Conservation (phyloP, 2,113 vertebrate genomes). For the Ammospiza caudacuta region DNA sequence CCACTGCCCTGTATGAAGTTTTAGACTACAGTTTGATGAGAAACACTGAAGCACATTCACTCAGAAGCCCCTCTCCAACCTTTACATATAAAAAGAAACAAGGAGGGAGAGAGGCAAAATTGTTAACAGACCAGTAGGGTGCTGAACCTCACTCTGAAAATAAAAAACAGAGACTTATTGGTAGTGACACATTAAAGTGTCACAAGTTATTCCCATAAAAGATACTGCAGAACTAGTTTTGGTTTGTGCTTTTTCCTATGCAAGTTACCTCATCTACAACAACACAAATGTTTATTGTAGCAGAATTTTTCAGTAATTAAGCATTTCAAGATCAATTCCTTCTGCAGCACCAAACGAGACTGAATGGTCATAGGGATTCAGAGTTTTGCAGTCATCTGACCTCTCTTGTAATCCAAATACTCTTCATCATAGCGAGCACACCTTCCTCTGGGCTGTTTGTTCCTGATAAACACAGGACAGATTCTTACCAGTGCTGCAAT, state of each 20-base stretch:
- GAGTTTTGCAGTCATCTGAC: constrained; percentile 19
- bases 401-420: constrained; percentile 35
- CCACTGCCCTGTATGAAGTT: neutral
- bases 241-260: neutral
- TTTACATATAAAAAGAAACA: neutral
- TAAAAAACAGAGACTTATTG: constrained; percentile 7
- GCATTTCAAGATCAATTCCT: neutral
- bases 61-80: neutral
- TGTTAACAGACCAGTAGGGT: neutral
- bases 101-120: neutral
- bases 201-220: constrained; percentile 1
- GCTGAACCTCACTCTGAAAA: constrained; percentile 31
- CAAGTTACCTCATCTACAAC: neutral
- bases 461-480: constrained; percentile 52
- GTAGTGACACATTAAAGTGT: constrained; percentile 4
- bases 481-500: constrained; percentile 33
- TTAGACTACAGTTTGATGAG: constrained; percentile 13
- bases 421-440: constrained; percentile 10
- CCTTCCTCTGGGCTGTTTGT: constrained; percentile 53
- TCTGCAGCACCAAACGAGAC: neutral
- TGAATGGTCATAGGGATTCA: neutral
- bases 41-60: neutral
- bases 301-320: neutral
- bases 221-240: neutral
- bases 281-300: neutral